phyloP scores from a whole-genome alignment of 2,113 vertebrate genomes.

The Gallinago jamesoni region DNA sequence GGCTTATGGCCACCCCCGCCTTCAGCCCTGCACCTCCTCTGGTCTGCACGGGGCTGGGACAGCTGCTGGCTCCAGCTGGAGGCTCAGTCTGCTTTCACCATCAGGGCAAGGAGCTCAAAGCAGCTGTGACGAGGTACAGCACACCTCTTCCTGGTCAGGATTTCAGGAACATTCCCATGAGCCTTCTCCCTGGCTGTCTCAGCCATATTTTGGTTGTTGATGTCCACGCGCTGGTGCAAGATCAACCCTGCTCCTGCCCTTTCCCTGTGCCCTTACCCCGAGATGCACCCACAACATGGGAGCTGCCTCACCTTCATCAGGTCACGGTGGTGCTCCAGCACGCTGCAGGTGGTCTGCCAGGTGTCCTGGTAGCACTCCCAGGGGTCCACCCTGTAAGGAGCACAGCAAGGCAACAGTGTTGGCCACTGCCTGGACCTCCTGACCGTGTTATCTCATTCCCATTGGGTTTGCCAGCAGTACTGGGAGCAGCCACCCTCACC shows the following conservation, averaged over 20 bases:
- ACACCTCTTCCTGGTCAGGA: neutral
- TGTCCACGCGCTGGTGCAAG: neutral
- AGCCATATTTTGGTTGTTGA: neutral
- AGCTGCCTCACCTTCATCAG: slow-evolving; percentile 90
- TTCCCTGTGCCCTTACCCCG: rapidly evolving
- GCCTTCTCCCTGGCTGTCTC: neutral
- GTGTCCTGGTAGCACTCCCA: slow-evolving; percentile 99
- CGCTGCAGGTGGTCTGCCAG: slow-evolving; percentile 97
- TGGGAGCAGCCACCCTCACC: rapidly evolving
- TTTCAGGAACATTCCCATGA: neutral
- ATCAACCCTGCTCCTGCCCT: neutral
- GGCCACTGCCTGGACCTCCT: neutral
- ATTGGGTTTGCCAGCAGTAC: neutral
- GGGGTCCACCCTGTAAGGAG: slow-evolving; percentile 88
- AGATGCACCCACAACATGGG: rapidly evolving
- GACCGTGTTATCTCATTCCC: neutral
- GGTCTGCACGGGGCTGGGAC: rapidly evolving
- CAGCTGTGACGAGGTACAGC: neutral
- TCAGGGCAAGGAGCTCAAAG: neutral
- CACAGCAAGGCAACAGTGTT: neutral
- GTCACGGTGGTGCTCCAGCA: slow-evolving; percentile 95
- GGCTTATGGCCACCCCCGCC: neutral
- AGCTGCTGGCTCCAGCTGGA: neutral
- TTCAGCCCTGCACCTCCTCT: neutral
- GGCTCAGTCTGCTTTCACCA: neutral